phyloP scores from a whole-genome alignment of 1,140 invertebrate genomes.

The Scaptomyza hsui region DNA sequence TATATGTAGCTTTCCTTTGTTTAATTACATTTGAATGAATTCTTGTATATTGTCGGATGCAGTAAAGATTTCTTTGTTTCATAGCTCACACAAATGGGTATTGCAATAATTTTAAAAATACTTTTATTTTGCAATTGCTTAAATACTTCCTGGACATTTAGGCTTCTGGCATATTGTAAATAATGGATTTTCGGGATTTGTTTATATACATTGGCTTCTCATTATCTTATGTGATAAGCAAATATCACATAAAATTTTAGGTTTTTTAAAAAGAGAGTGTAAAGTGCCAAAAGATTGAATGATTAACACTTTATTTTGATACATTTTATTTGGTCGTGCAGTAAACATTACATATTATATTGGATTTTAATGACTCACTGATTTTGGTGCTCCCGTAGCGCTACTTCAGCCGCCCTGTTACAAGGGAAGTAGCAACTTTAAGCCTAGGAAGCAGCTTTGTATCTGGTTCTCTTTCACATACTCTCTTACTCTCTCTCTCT shows the following conservation, averaged over 20 bases:
- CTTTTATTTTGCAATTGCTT: neutral
- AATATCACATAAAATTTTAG: no score
- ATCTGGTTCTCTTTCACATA: neutral
- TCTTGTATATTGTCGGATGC: conserved; percentile 32
- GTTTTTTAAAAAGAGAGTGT: no score
- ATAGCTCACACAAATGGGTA: conserved; percentile 12
- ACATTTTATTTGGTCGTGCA: no score
- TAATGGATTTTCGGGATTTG: no score
- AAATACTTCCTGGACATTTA: conserved; percentile 18
- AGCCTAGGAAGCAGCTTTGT: conserved; percentile 37
- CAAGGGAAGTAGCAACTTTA: conserved; percentile 12
- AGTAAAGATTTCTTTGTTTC: conserved; percentile 27
- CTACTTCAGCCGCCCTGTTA: neutral
- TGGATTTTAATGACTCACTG: neutral
- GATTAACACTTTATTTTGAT: no score
- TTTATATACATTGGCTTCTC: no score
- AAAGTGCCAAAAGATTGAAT: no score
- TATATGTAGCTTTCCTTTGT: conserved; percentile 47
- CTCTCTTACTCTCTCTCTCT: neutral
- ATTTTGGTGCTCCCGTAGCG: neutral
- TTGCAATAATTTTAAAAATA: conserved; percentile 9
- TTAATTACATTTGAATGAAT: conserved; percentile 33
- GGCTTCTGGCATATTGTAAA: no score
- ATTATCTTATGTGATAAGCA: no score
- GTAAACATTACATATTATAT: neutral